Base-by-base conservation (phyloP, 2,888 invertebrate species). In the Protophormia terraenovae region DNA sequence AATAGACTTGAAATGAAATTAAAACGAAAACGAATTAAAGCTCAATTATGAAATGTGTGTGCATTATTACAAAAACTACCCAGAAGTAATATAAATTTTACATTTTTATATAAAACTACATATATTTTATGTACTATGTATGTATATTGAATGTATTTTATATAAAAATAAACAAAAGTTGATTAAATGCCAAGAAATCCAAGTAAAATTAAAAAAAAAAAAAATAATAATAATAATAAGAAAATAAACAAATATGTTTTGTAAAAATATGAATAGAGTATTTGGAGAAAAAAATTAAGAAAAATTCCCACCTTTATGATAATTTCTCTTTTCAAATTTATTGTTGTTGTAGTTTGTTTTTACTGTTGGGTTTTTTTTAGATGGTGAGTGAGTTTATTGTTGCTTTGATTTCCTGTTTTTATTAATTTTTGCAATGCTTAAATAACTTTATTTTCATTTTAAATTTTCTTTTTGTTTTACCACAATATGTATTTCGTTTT, bases 301-400 rank as follows among this genome's bases (percentile, higher is more conserved):
- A 75, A 75, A 75, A 24, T 64, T 62, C 75, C 50, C 75, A 75
- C 75, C 75, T 75, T 62, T 35, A 62, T 62, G 35, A 62, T 75
- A 32, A 62, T 73, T 22, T 62, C 27, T 64, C 45, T 64, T 62
- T 73, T 19, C 10, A 29, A 58, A 58, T 60, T 45, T 60, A 8
- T 14, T 32, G 14, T 50, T 71, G 19, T 58, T 27, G 16, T 22
- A n/a, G 38, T 41, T n/a, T n/a, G n/a, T n/a, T n/a, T n/a, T n/a
- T n/a, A n/a, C n/a, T 75, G 41, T 7, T 53, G 66, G 60, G 47
- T 22, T 32, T 41, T 38, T 14, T n/a, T 24, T 53, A 35, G 69
- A 35, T 19, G 35, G n/a, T 50, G 16, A 24, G 10, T 41, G 35
- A 41, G 16, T 1, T 45, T 58, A 58, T 72, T 60, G 41, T 45